phyloP scores from a whole-genome alignment of 2,797 vertebrate species.

The Mormyrus hasselquistii region DNA sequence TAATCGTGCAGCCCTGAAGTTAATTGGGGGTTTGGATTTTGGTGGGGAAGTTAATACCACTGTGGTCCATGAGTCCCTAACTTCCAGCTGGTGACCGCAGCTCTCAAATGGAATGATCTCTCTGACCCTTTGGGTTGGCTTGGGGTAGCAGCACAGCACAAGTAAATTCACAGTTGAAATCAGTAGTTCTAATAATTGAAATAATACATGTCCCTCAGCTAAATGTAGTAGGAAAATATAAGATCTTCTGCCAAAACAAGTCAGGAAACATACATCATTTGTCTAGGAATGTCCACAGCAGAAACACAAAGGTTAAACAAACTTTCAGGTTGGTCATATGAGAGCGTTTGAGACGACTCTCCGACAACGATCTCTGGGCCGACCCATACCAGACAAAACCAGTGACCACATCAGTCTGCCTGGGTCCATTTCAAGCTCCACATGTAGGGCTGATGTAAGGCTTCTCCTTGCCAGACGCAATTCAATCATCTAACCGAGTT shows the following conservation, averaged over 20 bases:
- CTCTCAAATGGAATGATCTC: not conserved
- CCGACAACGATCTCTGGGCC: not conserved
- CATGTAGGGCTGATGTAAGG: constrained; percentile 20
- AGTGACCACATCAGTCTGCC: constrained; percentile 17
- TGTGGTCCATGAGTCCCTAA: not conserved
- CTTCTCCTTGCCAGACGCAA: not conserved
- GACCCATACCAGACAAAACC: constrained; percentile 8
- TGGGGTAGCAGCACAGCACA: not conserved
- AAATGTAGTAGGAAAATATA: not conserved
- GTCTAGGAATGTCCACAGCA: not conserved
- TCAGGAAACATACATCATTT: constrained; percentile 11
- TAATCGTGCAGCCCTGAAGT: not conserved
- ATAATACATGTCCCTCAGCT: not conserved
- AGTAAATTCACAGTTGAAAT: not conserved
- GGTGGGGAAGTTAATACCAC: not conserved
- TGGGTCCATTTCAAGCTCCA: constrained; percentile 7
- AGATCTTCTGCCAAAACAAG: not conserved
- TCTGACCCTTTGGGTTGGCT: not conserved
- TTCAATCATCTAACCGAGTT: not conserved
- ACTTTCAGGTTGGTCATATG: not conserved
- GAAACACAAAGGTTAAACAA: not conserved
- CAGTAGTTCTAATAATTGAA: not conserved
- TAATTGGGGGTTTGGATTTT: not conserved
- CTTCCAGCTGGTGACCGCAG: not conserved
- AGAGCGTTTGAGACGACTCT: not conserved